phyloP scores from a whole-genome alignment of 2,797 vertebrate species.

The Vespertilio murinus region DNA sequence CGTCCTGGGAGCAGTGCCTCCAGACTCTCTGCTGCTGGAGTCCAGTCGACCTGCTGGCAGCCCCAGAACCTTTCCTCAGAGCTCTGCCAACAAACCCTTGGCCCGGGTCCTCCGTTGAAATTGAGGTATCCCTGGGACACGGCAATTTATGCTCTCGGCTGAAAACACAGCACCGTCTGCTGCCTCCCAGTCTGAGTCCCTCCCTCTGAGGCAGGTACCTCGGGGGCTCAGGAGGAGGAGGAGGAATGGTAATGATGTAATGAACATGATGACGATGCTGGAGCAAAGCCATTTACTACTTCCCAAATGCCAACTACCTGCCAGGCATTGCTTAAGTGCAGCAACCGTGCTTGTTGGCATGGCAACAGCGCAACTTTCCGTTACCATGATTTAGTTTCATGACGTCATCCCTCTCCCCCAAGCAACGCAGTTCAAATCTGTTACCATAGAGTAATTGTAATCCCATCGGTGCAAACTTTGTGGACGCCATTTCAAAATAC shows the following conservation, averaged over 20 bases:
- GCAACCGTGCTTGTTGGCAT: background rate
- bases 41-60: background rate
- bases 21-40: background rate
- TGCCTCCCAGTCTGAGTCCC: background rate
- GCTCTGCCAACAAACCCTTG: conserved; percentile 20
- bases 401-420: background rate
- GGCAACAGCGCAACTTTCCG: background rate
- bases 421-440: background rate
- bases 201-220: background rate
- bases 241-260: background rate
- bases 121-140: background rate
- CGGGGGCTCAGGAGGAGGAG: background rate
- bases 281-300: background rate
- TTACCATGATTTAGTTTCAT: background rate
- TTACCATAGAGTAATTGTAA: background rate
- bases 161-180: conserved; percentile 19
- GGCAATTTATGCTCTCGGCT: background rate
- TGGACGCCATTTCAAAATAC: background rate
- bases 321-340: background rate
- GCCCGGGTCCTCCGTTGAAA: background rate
- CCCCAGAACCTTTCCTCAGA: background rate
- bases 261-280: background rate
- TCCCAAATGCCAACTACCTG: background rate
- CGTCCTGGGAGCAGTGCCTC: background rate
- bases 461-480: background rate